Percentiles rank a stretch among this genome's conserved stretches.
These are phyloP conservation scores for Apis laboriosa DNA, from an alignment of 1,140 invertebrate species.

Conservation along the genomic window DNA sequence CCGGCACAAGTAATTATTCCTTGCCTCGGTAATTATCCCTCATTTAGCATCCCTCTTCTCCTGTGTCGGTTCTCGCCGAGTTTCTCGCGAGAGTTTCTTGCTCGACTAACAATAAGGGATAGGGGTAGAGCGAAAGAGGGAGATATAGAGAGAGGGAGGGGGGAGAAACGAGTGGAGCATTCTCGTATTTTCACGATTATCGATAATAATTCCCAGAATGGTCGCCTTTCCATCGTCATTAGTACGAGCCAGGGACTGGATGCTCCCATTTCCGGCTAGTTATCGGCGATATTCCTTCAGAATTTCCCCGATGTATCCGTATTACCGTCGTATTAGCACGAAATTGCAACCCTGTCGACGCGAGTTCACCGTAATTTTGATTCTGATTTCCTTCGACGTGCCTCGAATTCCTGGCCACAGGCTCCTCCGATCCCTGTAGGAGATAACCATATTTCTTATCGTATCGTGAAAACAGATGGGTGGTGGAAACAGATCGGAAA, in stretches of 20 bases:
- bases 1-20: neutral
- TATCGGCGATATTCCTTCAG: slow-evolving; percentile 33
- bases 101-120: neutral
- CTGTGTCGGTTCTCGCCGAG: neutral
- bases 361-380: slow-evolving; percentile 33
- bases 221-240: slow-evolving; percentile 17
- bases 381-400: slow-evolving; percentile 46
- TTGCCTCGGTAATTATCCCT: neutral
- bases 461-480: neutral
- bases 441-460: slow-evolving; percentile 18
- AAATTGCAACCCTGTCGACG: slow-evolving; percentile 40
- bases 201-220: slow-evolving; percentile 41
- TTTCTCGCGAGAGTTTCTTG: slow-evolving; percentile 2
- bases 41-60: neutral
- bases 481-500: too few species aligned
- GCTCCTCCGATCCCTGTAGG: neutral
- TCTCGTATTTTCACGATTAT: slow-evolving; percentile 36
- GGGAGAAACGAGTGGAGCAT: neutral
- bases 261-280: slow-evolving; percentile 29
- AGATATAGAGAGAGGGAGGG: too few species aligned
- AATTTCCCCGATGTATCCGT: slow-evolving; percentile 7
- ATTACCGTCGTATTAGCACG: slow-evolving; percentile 34
- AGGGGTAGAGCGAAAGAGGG: too few species aligned
- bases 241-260: slow-evolving; percentile 31
- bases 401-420: slow-evolving; percentile 1